Conservation (phyloP, 1,140 invertebrate genomes). For the Zaprionus taronus region DNA sequence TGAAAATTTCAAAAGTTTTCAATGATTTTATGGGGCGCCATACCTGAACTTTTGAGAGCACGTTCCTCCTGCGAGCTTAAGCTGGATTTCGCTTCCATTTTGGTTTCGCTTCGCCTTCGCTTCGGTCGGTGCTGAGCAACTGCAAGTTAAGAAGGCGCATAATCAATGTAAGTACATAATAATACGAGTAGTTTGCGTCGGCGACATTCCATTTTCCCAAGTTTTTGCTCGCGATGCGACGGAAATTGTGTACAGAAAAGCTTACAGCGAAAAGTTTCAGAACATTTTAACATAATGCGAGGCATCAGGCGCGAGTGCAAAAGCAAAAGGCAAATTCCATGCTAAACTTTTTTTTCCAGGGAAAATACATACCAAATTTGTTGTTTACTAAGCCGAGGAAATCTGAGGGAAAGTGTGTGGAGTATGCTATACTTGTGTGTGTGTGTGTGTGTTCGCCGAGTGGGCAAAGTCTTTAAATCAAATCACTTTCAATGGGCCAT, state of each 20-base stretch:
- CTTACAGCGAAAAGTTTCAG: conserved; percentile 20
- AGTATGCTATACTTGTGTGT: not conserved
- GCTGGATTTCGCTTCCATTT: conserved; percentile 72
- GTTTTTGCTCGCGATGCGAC: not conserved
- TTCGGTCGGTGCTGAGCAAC: conserved; percentile 5
- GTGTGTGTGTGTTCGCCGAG: not conserved
- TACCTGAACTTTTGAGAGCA: conserved; percentile 77
- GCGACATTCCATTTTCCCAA: conserved; percentile 17
- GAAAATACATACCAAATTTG: not conserved
- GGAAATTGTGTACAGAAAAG: not conserved
- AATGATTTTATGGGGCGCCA: conserved; percentile 37
- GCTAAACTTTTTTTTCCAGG: conserved; percentile 2
- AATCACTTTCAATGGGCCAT: conserved; percentile 43
- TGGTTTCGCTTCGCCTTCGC: conserved; percentile 34
- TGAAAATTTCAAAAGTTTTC: conserved; percentile 38
- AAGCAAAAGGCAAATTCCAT: conserved; percentile 27
- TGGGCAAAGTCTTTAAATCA: conserved; percentile 25
- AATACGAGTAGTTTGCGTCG: conserved; percentile 61
- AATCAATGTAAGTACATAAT: conserved; percentile 81
- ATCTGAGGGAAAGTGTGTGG: not conserved
- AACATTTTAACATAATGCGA: conserved; percentile 26
- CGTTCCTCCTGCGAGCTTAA: conserved; percentile 74
- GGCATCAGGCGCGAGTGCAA: not conserved
- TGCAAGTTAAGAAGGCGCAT: conserved; percentile 72
- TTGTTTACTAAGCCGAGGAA: not conserved